Conservation (phyloP, 2,888 invertebrate genomes). For the Altica lythri region DNA sequence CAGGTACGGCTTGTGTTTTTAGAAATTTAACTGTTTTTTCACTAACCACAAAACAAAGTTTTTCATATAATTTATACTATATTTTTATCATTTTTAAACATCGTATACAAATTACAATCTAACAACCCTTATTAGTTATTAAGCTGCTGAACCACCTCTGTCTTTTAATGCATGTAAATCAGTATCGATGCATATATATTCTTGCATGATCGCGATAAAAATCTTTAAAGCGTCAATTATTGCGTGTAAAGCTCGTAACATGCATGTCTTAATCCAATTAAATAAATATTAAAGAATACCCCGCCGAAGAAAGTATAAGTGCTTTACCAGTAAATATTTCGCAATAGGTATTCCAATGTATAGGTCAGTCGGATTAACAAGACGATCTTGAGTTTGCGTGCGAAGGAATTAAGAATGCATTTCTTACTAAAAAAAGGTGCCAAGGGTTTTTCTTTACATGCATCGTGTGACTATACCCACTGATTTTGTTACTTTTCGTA, state of each 20-base stretch:
- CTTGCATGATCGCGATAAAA: slow-evolving; percentile 37
- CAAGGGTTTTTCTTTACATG: too few species aligned
- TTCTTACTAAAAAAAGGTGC: too few species aligned
- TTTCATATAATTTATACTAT: too few species aligned
- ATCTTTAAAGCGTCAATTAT: slow-evolving; percentile 37
- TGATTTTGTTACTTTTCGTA: too few species aligned
- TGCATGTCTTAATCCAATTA: slow-evolving; percentile 49
- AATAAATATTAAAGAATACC: slow-evolving; percentile 42
- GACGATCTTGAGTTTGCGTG: background rate
- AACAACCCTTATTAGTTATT: too few species aligned
- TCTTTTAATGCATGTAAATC: slow-evolving; percentile 31
- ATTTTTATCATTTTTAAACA: too few species aligned
- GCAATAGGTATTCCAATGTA: slow-evolving; percentile 10
- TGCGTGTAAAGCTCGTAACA: slow-evolving; percentile 42
- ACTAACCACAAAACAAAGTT: too few species aligned
- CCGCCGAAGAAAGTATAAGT: slow-evolving; percentile 13
- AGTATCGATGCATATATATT: slow-evolving; percentile 34
- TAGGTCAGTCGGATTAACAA: slow-evolving; percentile 17
- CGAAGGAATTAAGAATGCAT: background rate
- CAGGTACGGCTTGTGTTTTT: background rate
- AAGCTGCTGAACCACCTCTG: slow-evolving; percentile 13
- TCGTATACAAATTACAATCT: too few species aligned
- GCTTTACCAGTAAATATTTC: slow-evolving; percentile 6
- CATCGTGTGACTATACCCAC: too few species aligned
- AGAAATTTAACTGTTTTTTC: too few species aligned